These are phyloP conservation scores for Drosophila anomalipes DNA, from an alignment of 2,888 invertebrate genomes.

Conservation along the genomic window DNA sequence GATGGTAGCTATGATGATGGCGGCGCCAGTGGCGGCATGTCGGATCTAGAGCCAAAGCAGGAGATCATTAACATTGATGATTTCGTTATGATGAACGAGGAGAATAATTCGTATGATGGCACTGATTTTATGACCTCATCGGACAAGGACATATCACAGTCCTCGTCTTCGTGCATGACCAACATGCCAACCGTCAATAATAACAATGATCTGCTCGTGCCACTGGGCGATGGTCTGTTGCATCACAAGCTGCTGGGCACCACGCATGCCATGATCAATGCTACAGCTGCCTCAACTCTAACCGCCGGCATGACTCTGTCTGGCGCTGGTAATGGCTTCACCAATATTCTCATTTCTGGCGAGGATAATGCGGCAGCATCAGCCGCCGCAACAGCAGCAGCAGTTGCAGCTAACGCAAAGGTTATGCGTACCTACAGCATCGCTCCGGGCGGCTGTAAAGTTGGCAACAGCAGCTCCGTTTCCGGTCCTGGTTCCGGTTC, in stretches of 20 bases:
- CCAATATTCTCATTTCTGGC: constrained; percentile 56
- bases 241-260: constrained; percentile 76
- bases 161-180: constrained; percentile 70
- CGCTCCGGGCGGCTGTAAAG: constrained; percentile 52
- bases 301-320: constrained; percentile 18
- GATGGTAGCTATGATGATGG: constrained; percentile 76
- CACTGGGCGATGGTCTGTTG: constrained; percentile 71
- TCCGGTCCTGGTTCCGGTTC: constrained; percentile 12
- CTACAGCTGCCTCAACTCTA: constrained; percentile 14
- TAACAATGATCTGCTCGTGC: constrained; percentile 76
- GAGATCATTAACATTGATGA: constrained; percentile 85
- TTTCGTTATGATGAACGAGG: constrained; percentile 85
- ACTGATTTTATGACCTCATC: constrained; percentile 81
- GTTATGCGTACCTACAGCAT: constrained; percentile 41
- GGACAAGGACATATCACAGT: constrained; percentile 77
- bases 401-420: constrained; percentile 25
- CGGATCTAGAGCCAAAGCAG: constrained; percentile 82
- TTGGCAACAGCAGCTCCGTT: constrained; percentile 32
- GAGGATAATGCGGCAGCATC: constrained; percentile 39
- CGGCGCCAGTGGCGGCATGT: constrained; percentile 66
- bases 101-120: constrained; percentile 84
- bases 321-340: constrained; percentile 50
- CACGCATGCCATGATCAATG: constrained; percentile 55
- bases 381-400: constrained; percentile 12
- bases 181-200: constrained; percentile 42